These are phyloP conservation scores for Pelusios castaneus DNA, from an alignment of 2,113 vertebrate species.

Conservation along the genomic window DNA sequence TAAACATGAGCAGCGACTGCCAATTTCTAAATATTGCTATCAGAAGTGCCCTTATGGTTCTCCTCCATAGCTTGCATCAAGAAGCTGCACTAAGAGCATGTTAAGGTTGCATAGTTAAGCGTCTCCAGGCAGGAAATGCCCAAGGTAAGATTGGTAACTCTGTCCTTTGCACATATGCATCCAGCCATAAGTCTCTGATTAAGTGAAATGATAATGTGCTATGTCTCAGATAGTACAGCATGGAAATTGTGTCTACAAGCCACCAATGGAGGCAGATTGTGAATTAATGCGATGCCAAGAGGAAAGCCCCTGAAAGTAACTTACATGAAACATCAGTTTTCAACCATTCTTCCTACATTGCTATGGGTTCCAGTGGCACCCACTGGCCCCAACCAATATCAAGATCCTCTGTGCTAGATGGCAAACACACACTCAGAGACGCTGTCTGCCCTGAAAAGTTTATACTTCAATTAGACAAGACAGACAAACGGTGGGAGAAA, in stretches of 20 bases:
- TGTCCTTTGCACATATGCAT: fast-evolving
- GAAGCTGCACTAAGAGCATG: fast-evolving
- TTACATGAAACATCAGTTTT: not conserved
- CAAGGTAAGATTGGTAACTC: not conserved
- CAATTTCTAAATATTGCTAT: not conserved
- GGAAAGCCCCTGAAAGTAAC: not conserved
- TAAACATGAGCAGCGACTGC: not conserved
- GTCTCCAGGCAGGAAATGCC: not conserved
- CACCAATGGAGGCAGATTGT: not conserved
- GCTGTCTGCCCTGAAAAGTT: not conserved
- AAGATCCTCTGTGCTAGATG: not conserved
- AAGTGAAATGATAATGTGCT: fast-evolving
- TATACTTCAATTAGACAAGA: not conserved
- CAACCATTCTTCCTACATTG: not conserved
- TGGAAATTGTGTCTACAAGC: not conserved
- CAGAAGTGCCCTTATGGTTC: not conserved
- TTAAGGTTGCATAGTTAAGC: not conserved
- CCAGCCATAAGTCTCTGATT: fast-evolving
- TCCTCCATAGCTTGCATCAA: not conserved
- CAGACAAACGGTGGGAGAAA: not conserved
- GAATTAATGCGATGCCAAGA: not conserved
- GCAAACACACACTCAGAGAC: not conserved
- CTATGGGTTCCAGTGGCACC: not conserved
- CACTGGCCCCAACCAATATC: not conserved
- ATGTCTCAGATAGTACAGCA: not conserved